Percentiles rank a stretch among this genome's conserved stretches.
These are phyloP conservation scores for Perccottus glenii DNA, from an alignment of 2,113 vertebrate species.

Conservation along the genomic window DNA sequence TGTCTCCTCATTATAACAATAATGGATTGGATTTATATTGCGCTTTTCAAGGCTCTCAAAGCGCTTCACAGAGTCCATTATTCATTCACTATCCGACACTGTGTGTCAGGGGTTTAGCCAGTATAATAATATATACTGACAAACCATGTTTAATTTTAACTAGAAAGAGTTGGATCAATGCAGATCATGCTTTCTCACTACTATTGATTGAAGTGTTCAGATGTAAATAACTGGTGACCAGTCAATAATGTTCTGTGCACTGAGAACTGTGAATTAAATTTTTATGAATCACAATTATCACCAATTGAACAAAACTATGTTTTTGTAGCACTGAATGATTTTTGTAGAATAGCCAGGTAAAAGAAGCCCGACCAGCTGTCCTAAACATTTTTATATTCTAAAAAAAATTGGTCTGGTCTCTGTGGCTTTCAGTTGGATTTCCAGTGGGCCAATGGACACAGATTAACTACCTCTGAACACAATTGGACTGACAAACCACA, in stretches of 20 bases:
- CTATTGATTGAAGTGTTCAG: slow-evolving; percentile 18
- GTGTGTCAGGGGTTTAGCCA: slow-evolving; percentile 49
- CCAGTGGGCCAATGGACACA: too few species aligned
- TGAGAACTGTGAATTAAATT: neutral
- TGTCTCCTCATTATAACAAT: too few species aligned
- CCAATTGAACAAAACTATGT: neutral
- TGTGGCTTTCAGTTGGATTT: too few species aligned
- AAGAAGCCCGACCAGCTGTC: too few species aligned
- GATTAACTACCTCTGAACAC: too few species aligned
- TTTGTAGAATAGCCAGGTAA: too few species aligned
- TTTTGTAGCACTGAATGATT: neutral
- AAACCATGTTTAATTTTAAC: slow-evolving; percentile 67
- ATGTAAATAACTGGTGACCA: slow-evolving; percentile 8
- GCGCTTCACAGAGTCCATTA: too few species aligned
- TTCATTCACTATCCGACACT: slow-evolving; percentile 18
- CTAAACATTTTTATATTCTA: too few species aligned
- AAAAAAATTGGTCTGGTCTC: too few species aligned
- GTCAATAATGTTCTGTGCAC: slow-evolving; percentile 11
- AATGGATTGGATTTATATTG: too few species aligned
- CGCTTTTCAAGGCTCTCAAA: too few species aligned
- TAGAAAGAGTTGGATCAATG: slow-evolving; percentile 55
- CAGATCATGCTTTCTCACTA: slow-evolving; percentile 24
- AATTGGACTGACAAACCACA: too few species aligned
- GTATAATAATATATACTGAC: slow-evolving; percentile 76
- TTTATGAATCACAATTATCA: neutral